A percentile compares a stretch with the other conserved stretches of the same genome.
Evolutionary conservation across 2,797 vertebrate species (phyloP).

Genomic region (Sebastes hopkinsi): DNA sequence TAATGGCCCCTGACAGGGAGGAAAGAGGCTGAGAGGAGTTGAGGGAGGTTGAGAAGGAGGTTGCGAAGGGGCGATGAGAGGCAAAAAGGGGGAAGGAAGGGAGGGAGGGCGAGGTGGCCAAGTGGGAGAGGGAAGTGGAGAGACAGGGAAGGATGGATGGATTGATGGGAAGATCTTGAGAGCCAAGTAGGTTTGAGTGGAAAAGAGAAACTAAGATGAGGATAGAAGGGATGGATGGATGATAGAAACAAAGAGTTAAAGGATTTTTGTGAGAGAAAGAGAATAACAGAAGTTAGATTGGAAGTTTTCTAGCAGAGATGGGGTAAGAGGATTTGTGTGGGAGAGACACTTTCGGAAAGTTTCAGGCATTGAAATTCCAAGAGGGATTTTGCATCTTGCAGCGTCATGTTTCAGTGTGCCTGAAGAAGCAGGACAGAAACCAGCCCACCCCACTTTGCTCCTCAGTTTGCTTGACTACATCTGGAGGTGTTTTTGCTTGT

Average conservation of each 20-base stretch:
- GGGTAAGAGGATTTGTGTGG: constrained; percentile 41
- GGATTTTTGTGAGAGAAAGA: neutral
- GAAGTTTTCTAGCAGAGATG: constrained; percentile 24
- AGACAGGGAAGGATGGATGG: neutral
- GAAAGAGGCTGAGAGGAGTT: constrained; percentile 59
- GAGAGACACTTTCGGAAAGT: constrained; percentile 31
- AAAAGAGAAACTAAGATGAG: too few relatives aligned
- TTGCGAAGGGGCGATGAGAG: constrained; percentile 10
- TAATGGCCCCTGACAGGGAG: constrained; percentile 74
- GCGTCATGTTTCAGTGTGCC: constrained; percentile 23
- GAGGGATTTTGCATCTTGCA: constrained; percentile 15
- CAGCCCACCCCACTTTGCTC: constrained; percentile 16
- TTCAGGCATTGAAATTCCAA: constrained; percentile 48
- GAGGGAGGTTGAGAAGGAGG: constrained; percentile 31
- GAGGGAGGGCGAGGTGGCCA: neutral
- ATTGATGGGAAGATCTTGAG: neutral
- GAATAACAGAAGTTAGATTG: constrained; percentile 1
- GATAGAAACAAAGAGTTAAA: neutral
- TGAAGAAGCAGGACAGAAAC: constrained; percentile 30
- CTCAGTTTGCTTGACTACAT: constrained; percentile 19
- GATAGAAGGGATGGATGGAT: neutral
- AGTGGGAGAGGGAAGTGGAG: neutral
- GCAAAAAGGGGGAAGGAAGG: neutral
- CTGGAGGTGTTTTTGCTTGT: constrained; percentile 27
- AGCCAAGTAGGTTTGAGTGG: neutral